Evolutionary conservation across 2,113 vertebrate genomes (phyloP), one percentile per base, ranked within the genome.

Genomic region (Zapornia atra): DNA sequence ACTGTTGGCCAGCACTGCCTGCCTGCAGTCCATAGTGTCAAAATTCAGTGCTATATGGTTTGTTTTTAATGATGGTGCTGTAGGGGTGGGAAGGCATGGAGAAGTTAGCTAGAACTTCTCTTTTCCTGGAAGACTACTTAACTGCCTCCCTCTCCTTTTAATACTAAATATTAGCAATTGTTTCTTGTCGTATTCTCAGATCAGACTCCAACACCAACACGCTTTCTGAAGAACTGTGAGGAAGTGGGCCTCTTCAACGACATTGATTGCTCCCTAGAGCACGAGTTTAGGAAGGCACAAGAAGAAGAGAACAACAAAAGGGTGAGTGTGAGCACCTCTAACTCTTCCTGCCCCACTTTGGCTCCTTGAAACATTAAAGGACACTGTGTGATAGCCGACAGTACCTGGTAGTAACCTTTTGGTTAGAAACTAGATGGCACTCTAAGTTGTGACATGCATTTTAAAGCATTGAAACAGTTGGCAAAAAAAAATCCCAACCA

Each of bases 171-270:
- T 15, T 54, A n/a, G 28, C 7, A 26, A 63, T 28, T 3, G 28
- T 96, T 85, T 88, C 50, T 84, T 90, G 53, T 61, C 66, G 11
- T 80, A 34, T 96, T 98, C 98, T 90, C 98, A 99, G 99, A 99
- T 98, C 99, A 99, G 97, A 99, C 99, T 71, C 99, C 99, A 10
- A 99, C 99, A 16, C 99, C 99, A 33, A 99, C 99, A 2, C 99
- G 99, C 81, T 99, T 99, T 96, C 97, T 99, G 98, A 99, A 99
- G 98, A 99, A 99, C 98, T 99, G 99, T 75, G 99, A 99, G 96
- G 99, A 99, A 95, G 99, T 99, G 66, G 99, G 99, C 59, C 98
- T 99, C 96, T 99, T 99, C 98, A 99, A 98, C 18, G 99, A 99
- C 82, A 98, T 99, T 50, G 99, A 99, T 95, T 99, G 99, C 97